A percentile compares a stretch with the other conserved stretches of the same genome.
phyloP scores from a whole-genome alignment of 2,797 vertebrate species.

The Sebastes aleutianus region DNA sequence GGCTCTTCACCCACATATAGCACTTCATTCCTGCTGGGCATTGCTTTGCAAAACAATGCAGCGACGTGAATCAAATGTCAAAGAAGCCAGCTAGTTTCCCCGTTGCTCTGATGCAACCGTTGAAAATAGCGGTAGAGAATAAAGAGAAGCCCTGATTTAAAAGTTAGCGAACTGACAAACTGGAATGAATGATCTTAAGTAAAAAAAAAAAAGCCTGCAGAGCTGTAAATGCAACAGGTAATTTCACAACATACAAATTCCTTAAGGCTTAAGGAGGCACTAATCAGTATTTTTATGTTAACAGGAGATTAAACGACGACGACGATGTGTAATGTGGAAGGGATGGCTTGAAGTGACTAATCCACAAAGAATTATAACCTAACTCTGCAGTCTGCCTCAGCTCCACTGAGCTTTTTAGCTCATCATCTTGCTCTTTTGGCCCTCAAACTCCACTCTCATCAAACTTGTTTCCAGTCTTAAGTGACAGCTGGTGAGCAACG shows the following conservation, averaged over 20 bases:
- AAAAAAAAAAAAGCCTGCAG: not conserved
- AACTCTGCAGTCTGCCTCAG: not conserved
- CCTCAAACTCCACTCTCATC: too few species aligned
- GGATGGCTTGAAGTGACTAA: not conserved
- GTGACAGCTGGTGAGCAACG: too few species aligned
- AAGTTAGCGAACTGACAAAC: not conserved
- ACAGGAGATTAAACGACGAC: not conserved
- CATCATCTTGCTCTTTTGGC: too few species aligned
- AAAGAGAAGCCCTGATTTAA: not conserved
- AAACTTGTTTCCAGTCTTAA: too few species aligned
- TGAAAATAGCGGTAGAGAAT: not conserved
- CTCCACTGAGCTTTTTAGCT: not conserved
- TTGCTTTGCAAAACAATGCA: not conserved
- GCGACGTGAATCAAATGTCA: not conserved
- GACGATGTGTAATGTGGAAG: not conserved
- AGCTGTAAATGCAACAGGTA: not conserved
- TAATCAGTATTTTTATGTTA: not conserved
- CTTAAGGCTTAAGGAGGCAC: not conserved
- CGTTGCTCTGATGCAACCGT: not conserved
- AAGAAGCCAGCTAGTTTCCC: too few species aligned
- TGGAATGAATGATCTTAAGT: not conserved
- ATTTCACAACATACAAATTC: not conserved
- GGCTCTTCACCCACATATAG: not conserved
- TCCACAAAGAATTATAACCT: not conserved
- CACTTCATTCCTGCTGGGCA: not conserved